phyloP scores from a whole-genome alignment of 2,113 vertebrate species.

The Eurystomus gularis region DNA sequence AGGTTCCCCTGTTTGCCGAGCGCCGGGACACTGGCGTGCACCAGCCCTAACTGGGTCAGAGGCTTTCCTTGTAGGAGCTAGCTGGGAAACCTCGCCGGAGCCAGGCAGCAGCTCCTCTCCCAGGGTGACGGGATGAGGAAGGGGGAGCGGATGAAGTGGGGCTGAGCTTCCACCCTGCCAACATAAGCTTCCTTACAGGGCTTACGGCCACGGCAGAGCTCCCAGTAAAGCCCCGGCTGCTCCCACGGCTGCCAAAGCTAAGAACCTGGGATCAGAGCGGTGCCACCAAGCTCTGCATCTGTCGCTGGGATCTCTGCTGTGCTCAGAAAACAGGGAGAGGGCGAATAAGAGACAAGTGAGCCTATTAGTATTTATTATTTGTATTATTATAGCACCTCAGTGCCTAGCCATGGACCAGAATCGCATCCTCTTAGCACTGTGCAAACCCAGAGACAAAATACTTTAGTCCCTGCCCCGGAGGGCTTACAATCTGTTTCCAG shows the following conservation, averaged over 20 bases:
- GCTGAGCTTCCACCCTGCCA: not conserved
- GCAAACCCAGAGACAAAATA: slow-evolving; percentile 8
- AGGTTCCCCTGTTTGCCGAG: not conserved
- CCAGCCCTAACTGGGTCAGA: slow-evolving; percentile 10
- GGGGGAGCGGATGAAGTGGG: not conserved
- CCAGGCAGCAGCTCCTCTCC: not conserved
- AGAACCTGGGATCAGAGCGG: not conserved
- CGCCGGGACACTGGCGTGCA: rapidly evolving
- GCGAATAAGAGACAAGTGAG: not conserved
- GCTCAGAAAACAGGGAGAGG: not conserved
- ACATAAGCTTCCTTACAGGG: slow-evolving; percentile 22
- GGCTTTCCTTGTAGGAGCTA: not conserved
- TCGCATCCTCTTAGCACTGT: slow-evolving; percentile 7
- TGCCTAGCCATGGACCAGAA: slow-evolving; percentile 27
- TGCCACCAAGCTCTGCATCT: not conserved
- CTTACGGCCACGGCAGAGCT: not conserved
- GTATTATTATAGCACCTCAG: slow-evolving; percentile 42
- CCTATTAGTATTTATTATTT: slow-evolving; percentile 55
- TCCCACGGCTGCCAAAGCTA: not conserved
- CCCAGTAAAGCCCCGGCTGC: not conserved
- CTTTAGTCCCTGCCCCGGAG: not conserved
- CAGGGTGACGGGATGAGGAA: not conserved
- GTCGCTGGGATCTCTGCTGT: not conserved
- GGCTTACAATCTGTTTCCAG: slow-evolving; percentile 39
- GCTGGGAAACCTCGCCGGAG: not conserved